Evolutionary conservation across 2,797 vertebrate species (phyloP).

Genomic region (Leptoclinus maculatus): DNA sequence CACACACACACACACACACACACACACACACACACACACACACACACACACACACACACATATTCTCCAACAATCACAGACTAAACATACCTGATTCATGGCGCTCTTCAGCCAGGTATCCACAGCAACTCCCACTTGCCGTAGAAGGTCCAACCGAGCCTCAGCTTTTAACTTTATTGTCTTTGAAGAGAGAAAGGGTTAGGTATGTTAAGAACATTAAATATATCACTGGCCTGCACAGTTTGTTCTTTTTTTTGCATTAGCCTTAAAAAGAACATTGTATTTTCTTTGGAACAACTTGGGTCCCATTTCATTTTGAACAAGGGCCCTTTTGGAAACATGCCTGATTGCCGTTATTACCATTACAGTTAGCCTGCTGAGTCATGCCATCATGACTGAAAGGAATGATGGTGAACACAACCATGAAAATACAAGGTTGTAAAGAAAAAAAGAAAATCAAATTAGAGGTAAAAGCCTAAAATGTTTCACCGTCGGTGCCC

Average conservation of each 20-base stretch:
- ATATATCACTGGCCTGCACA: not conserved
- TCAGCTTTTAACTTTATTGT: slow-evolving; percentile 96
- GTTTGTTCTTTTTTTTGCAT: not conserved
- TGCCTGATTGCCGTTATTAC: too few relatives aligned
- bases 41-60: not conserved
- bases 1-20: slow-evolving; percentile 3
- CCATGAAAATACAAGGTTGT: not conserved
- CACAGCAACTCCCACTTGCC: slow-evolving; percentile 95
- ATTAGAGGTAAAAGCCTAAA: not conserved
- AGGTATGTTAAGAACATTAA: not conserved
- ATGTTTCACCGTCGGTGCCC: not conserved
- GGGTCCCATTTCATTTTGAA: not conserved
- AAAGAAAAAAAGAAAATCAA: not conserved
- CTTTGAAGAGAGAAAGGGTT: slow-evolving; percentile 74
- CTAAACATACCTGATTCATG: slow-evolving; percentile 91
- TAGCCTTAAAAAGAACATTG: not conserved
- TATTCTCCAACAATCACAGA: slow-evolving; percentile 3
- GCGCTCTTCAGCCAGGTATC: slow-evolving; percentile 98
- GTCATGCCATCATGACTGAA: not conserved
- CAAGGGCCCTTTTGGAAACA: not conserved
- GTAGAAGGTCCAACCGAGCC: slow-evolving; percentile 93
- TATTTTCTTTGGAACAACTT: not conserved
- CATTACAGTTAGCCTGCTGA: not conserved
- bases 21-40: slow-evolving; percentile 4
- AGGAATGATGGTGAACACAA: not conserved